Conservation (phyloP, 64 coral and sea anemone species). For the Catalaphyllia jardinei region DNA sequence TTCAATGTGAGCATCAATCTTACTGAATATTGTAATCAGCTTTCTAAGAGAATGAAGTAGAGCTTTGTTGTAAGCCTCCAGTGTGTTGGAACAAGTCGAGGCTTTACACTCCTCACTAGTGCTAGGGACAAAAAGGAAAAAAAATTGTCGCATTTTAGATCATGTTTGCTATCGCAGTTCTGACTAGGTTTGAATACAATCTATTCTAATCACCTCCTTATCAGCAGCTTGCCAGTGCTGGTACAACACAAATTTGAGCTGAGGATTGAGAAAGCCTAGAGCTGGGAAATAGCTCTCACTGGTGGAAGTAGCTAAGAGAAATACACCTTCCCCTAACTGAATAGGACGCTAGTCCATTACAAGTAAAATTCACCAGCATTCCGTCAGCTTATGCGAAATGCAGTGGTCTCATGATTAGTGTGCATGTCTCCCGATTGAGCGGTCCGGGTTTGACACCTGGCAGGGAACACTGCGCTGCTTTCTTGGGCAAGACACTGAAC, state of each 20-base stretch:
- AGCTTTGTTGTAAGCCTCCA: constrained; percentile 71
- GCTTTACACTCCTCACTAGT: constrained; percentile 92
- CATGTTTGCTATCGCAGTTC: not conserved
- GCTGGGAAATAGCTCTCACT: not conserved
- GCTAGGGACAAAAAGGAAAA: constrained; percentile 42
- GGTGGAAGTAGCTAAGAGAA: not conserved
- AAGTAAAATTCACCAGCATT: not conserved
- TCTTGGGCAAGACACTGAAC: no score
- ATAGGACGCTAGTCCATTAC: not conserved
- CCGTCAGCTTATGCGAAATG: not conserved
- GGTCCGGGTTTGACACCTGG: no score
- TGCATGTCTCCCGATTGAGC: no score
- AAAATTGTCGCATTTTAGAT: not conserved
- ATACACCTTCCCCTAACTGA: not conserved
- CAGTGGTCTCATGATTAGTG: no score
- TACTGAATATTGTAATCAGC: constrained; percentile 66
- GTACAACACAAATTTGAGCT: no score
- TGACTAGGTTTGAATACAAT: not conserved
- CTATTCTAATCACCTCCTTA: not conserved
- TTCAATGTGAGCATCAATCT: constrained; percentile 78
- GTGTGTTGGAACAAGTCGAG: constrained; percentile 80
- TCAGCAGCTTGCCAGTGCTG: not conserved
- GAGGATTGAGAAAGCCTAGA: no score
- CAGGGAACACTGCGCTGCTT: no score
- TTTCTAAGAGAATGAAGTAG: constrained; percentile 51